These are phyloP conservation scores for Osmerus eperlanus DNA, from an alignment of 2,113 vertebrate genomes.

Conservation along the genomic window DNA sequence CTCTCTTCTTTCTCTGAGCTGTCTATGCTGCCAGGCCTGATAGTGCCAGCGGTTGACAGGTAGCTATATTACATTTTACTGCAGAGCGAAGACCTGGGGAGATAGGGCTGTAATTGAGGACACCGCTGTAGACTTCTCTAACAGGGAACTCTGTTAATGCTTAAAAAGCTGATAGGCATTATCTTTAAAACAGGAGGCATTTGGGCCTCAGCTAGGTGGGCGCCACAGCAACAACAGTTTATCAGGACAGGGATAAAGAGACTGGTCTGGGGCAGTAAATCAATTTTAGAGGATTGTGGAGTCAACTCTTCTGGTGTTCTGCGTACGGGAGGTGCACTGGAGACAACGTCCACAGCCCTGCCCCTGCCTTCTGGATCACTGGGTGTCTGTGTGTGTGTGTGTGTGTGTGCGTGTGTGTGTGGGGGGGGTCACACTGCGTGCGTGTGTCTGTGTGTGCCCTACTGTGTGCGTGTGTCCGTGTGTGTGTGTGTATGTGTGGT, in stretches of 20 bases:
- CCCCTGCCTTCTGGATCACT: conserved; percentile 21
- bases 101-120: conserved; percentile 58
- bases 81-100: conserved; percentile 32
- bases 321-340: too few species aligned
- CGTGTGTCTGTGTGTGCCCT: too few species aligned
- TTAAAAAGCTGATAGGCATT: conserved; percentile 49
- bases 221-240: conserved; percentile 41
- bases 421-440: too few species aligned
- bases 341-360: conserved; percentile 1
- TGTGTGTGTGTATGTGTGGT: too few species aligned
- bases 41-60: conserved; percentile 50
- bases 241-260: conserved; percentile 43
- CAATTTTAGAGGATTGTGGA: conserved; percentile 35
- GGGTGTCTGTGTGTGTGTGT: conserved; percentile 10
- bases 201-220: conserved; percentile 46
- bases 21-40: conserved; percentile 34
- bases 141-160: conserved; percentile 39
- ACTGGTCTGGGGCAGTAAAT: conserved; percentile 38
- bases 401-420: too few species aligned
- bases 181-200: conserved; percentile 52
- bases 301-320: conserved; percentile 16
- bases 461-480: too few species aligned
- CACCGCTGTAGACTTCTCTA: conserved; percentile 45
- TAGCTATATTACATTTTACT: conserved; percentile 55
- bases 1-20: not conserved